Percentiles rank a stretch among this genome's conserved stretches.
phyloP scores from a whole-genome alignment of 2,797 vertebrate species.

The Kryptopterus vitreolus region DNA sequence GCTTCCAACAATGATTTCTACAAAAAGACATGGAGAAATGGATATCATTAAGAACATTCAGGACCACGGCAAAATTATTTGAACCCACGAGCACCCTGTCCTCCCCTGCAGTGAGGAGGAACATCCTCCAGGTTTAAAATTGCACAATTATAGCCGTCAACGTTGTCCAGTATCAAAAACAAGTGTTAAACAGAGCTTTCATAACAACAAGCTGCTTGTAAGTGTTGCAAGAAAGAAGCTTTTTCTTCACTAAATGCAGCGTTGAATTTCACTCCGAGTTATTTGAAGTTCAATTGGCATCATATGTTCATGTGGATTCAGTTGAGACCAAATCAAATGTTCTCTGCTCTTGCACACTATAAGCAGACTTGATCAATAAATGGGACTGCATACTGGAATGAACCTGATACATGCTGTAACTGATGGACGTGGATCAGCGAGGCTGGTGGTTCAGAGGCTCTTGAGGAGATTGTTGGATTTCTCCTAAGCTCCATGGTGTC shows the following conservation, averaged over 20 bases:
- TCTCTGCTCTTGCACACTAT: not conserved
- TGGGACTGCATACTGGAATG: not conserved
- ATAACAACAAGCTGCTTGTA: constrained; percentile 10
- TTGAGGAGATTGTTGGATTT: not conserved
- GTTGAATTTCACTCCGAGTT: not conserved
- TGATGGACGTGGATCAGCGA: not conserved
- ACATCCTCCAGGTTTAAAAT: not conserved
- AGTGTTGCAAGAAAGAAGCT: constrained; percentile 14
- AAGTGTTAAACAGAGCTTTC: not conserved
- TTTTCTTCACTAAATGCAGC: not conserved
- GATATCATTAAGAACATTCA: not conserved
- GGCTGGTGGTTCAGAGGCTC: not conserved
- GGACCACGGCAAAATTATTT: not conserved
- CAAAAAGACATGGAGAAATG: not conserved
- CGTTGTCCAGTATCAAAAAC: not conserved
- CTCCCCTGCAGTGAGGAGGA: not conserved
- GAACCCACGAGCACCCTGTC: not conserved
- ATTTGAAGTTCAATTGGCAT: not conserved
- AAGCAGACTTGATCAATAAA: not conserved
- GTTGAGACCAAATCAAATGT: not conserved
- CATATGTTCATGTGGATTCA: not conserved
- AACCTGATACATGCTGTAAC: too few species aligned
- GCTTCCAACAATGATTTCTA: not conserved
- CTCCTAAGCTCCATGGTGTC: not conserved
- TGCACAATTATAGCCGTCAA: not conserved